Evolutionary conservation across 1,140 invertebrate species (phyloP).

Genomic region (Macrobrachium nipponense): DNA sequence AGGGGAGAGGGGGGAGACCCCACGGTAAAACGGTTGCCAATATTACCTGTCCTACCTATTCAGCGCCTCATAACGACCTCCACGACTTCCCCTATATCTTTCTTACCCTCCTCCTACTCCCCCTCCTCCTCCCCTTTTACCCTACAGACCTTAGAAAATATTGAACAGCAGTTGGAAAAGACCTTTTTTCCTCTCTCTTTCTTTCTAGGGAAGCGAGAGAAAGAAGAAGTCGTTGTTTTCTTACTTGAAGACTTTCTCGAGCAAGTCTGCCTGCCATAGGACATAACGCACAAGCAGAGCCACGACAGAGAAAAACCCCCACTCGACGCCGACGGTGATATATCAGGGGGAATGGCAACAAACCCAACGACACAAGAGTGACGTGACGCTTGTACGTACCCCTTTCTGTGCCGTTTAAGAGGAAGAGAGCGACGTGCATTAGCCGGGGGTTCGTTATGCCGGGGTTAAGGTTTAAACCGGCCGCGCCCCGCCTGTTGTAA

Average conservation of each 20-base stretch:
- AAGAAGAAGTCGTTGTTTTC: background rate
- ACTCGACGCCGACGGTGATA: too few species aligned
- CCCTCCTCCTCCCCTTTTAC: background rate
- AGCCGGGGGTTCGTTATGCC: too few species aligned
- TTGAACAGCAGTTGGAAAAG: background rate
- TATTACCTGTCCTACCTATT: conserved; percentile 50
- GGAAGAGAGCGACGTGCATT: background rate
- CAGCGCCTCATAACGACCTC: conserved; percentile 26
- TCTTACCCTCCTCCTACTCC: conserved; percentile 2
- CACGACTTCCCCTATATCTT: background rate
- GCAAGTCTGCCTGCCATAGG: background rate
- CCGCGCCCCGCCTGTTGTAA: conserved; percentile 31
- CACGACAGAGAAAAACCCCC: background rate
- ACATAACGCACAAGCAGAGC: background rate
- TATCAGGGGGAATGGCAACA: too few species aligned
- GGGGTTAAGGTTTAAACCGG: background rate
- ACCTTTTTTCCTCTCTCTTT: background rate
- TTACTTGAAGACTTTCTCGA: background rate
- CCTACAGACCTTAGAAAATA: conserved; percentile 1
- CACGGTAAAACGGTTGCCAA: conserved; percentile 50
- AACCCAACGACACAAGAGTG: too few species aligned
- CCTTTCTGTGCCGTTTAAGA: background rate
- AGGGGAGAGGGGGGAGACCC: background rate
- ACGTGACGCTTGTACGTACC: too few species aligned
- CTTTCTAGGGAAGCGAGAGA: background rate